A percentile compares a stretch with the other conserved stretches of the same genome.
Evolutionary conservation across 2,888 invertebrate species (phyloP).

Genomic region (Eucera pruinosa): DNA sequence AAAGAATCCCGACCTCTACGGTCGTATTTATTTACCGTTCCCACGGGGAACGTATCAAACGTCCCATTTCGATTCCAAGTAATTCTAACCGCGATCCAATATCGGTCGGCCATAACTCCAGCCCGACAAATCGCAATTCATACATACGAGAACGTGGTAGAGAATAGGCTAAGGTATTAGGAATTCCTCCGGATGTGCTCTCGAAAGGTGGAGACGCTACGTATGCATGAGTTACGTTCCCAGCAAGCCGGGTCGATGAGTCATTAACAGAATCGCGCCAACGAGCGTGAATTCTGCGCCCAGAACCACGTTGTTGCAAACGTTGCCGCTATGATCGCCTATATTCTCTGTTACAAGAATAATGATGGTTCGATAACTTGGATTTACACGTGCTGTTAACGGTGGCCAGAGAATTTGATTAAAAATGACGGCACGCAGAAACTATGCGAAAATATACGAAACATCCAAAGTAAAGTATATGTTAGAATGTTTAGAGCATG

Average conservation of each 20-base stretch:
- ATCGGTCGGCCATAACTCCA: constrained; percentile 58
- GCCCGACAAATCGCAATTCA: constrained; percentile 61
- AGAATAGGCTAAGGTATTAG: constrained; percentile 46
- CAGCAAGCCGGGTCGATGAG: constrained; percentile 56
- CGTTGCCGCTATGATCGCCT: constrained; percentile 5
- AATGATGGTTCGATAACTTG: constrained; percentile 38
- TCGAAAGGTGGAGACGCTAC: constrained; percentile 51
- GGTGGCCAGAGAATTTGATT: too few relatives aligned
- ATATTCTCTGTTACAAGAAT: constrained; percentile 26
- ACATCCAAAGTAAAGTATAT: too few relatives aligned
- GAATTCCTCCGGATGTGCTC: constrained; percentile 52
- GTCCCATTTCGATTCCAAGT: constrained; percentile 55
- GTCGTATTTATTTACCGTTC: constrained; percentile 23
- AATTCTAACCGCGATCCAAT: constrained; percentile 53
- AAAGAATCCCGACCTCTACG: constrained; percentile 36
- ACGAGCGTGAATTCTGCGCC: constrained; percentile 31
- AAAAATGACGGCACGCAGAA: too few relatives aligned
- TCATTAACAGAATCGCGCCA: constrained; percentile 58
- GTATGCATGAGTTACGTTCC: constrained; percentile 56
- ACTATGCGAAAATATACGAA: too few relatives aligned
- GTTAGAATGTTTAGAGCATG: too few relatives aligned
- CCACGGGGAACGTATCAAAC: constrained; percentile 27
- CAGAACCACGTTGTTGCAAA: constrained; percentile 32
- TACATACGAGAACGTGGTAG: constrained; percentile 31
- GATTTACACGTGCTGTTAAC: constrained; percentile 29